These are phyloP conservation scores for Theretra japonica DNA, from an alignment of 2,888 invertebrate genomes.

Conservation along the genomic window DNA sequence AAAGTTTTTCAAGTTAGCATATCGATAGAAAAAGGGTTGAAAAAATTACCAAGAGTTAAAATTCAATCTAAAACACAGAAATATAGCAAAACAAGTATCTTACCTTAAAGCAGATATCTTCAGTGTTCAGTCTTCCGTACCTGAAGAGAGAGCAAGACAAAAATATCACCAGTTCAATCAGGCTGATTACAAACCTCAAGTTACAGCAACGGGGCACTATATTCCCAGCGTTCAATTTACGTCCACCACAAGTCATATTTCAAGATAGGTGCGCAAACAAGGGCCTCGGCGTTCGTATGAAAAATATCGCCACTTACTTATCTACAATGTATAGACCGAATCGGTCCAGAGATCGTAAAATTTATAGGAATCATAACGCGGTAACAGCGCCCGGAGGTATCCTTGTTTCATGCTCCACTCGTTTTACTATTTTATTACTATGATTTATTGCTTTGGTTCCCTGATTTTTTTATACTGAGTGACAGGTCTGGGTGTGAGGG, in stretches of 20 bases:
- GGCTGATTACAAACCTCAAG: not conserved
- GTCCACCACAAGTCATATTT: not conserved
- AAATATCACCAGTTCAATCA: not conserved
- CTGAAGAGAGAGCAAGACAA: not conserved
- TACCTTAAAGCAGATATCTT: too few relatives aligned
- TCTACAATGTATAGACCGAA: constrained; percentile 49
- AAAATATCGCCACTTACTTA: constrained; percentile 54
- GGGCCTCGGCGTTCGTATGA: not conserved
- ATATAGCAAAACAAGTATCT: too few relatives aligned
- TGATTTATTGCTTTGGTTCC: constrained; percentile 13
- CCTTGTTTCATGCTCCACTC: constrained; percentile 35
- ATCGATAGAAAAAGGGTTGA: too few relatives aligned
- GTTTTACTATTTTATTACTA: constrained; percentile 6
- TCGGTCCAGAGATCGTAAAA: constrained; percentile 61
- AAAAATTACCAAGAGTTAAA: too few relatives aligned
- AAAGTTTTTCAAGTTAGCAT: too few relatives aligned
- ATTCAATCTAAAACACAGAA: too few relatives aligned
- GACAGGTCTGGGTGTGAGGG: not conserved
- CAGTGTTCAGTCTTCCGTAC: too few relatives aligned
- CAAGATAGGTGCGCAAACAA: constrained; percentile 17
- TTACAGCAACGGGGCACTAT: not conserved
- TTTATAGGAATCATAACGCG: constrained; percentile 66
- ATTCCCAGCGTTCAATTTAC: not conserved
- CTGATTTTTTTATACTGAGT: not conserved
- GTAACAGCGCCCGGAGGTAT: constrained; percentile 52